Evolutionary conservation across 2,888 invertebrate genomes (phyloP), one percentile per base, ranked within the genome.

Genomic region (Amphipyra berbera): DNA sequence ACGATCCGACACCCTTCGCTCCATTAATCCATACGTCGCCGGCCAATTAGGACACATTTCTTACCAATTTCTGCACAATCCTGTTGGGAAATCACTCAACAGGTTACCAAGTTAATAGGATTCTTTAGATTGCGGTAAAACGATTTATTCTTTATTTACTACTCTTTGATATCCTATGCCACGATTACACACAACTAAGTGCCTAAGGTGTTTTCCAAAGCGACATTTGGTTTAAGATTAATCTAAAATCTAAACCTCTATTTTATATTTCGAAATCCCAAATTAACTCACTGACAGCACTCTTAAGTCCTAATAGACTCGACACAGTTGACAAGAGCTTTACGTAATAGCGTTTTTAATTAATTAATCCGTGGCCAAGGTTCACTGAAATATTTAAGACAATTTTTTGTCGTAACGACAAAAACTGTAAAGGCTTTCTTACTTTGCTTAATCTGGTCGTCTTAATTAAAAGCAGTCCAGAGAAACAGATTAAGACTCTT

Each of bases 81-180:
- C 61, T 68, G 60, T 70, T 75, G 58, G 64, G 59, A 69, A 68
- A 70, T 76, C 64, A 75, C 81, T 81, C 86, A 79, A 87, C 82
- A 83, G 79, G 83, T 84, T 60, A 44, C 10, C 27, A 44, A 52
- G 55, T 40, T n/a, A 40, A 14, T 33, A 7, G 3, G 9, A 15
- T 40, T 21, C 4, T 40, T 66, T 41, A 1, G 1, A 13, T 38
- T 2, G 7, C 13, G 1, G 13, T 15, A 12, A 12, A 10, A 14
- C 9, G 15, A 13, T 40, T 40, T n/a, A 7, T 14, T 6, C 0
- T n/a, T 6, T 15, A 15, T 9, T 9, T 15, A 9, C 3, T 15
- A n/a, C 38, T 12, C 10, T 37, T 37, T 37, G 1, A 37, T 37
- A 7, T 21, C 21, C 21, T 21, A 21, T 21, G 21, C 3, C 21